Evolutionary conservation across 2,113 vertebrate genomes (phyloP).

Genomic region (Actinemys pallida): DNA sequence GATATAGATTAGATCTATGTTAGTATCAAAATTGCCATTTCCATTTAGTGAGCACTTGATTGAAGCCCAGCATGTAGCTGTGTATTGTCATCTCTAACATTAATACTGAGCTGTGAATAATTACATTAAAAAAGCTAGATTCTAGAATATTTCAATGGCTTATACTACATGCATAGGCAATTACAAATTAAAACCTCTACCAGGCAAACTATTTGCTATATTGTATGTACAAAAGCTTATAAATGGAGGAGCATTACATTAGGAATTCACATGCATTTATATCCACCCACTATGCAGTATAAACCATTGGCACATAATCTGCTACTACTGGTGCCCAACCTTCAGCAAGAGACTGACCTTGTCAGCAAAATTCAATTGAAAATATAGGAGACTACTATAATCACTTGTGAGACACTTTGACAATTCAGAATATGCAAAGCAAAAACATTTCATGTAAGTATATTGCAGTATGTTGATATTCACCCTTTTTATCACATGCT

Average conservation of each 20-base stretch:
- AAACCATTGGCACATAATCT: not conserved
- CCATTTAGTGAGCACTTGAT: not conserved
- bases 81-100: not conserved
- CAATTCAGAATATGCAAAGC: not conserved
- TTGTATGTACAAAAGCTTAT: not conserved
- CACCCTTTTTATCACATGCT: not conserved
- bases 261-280: not conserved
- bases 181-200: not conserved
- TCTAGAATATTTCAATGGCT: not conserved
- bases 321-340: not conserved
- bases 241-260: not conserved
- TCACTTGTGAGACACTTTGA: not conserved
- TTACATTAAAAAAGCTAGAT: not conserved
- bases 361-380: not conserved
- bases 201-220: not conserved
- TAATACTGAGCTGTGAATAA: not conserved
- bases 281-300: not conserved
- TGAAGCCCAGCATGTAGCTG: not conserved
- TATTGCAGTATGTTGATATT: not conserved
- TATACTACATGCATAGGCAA: not conserved
- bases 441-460: not conserved
- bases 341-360: not conserved
- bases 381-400: not conserved
- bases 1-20: not conserved
- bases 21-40: not conserved